Base-by-base conservation (phyloP, 2,888 invertebrate genomes). In the Arge pagana region DNA sequence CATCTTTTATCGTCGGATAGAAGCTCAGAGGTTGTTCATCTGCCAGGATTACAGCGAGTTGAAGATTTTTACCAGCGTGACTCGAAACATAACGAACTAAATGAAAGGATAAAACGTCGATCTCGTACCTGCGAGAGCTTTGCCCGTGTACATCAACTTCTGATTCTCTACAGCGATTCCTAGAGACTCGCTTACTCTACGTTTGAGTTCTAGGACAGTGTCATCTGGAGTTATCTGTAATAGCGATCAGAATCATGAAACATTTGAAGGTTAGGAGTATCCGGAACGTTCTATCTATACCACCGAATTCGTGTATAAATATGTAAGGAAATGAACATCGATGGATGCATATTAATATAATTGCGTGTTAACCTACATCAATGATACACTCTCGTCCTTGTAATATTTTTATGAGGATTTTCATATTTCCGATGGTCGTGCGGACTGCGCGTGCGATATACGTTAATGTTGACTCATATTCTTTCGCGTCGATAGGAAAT, bases 1-100 rank as follows among this genome's bases (percentile, higher is more conserved):
- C 90, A 55, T 90, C 88, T 72, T 86, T 87, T 26, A 90, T 86
- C 58, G 82, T 82, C 4, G 86, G 84, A 71, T 90, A 90, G 36
- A 84, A 84, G 33, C 82, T 80, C 37, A 91, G 76, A 5, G 81
- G 81, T 66, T 88, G 86, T 40, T 88, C 87, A 67, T 91, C 90
- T 66, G 58, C n/a, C 18, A 40, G 18, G 10, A 10, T 11, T 50
- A 31, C 3, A 36, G 8, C 23, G 30, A 49, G 26, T 15, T 26
- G 35, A 11, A 21, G 13, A 10, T 31, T 5, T 13, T 11, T 36
- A 21, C 21, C 7, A 35, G 28, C 6, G 16, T 15, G 8, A 41
- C 18, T 48, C 3, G 11, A 42, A n/a, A 7, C 24, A 31, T 19
- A 26, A 33, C 28, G 4, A 21, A 33, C 11, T 6, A 28, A 24